A percentile compares a stretch with the other conserved stretches of the same genome.
Conservation (phyloP, 2,113 vertebrate species). For the Penelope pileata region DNA sequence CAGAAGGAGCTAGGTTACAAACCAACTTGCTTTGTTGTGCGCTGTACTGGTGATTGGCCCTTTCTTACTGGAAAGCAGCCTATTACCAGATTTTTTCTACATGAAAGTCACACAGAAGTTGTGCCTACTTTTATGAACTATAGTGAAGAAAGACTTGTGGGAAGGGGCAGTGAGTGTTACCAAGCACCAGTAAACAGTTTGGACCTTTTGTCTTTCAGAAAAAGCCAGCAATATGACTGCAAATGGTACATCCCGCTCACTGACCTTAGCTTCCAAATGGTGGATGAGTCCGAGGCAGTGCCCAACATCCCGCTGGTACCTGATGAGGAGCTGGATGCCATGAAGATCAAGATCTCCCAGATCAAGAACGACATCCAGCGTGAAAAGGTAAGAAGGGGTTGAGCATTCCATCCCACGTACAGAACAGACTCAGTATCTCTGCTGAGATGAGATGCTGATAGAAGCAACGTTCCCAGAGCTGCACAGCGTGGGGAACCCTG, state of each 20-base stretch:
- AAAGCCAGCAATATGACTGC: constrained; percentile 94
- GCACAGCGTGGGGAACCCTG: not conserved
- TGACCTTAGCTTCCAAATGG: constrained; percentile 91
- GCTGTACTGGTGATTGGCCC: not conserved
- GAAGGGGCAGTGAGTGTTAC: not conserved
- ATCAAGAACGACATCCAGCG: constrained; percentile 94
- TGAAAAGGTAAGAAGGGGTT: constrained; percentile 83
- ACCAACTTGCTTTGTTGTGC: not conserved
- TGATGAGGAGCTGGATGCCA: constrained; percentile 92
- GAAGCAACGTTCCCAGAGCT: not conserved
- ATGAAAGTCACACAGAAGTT: not conserved
- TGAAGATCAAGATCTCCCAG: constrained; percentile 96
- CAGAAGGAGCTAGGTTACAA: not conserved
- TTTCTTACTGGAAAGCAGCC: not conserved
- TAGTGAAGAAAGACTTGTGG: not conserved
- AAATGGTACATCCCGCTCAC: constrained; percentile 95
- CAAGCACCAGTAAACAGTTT: not conserved
- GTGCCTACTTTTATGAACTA: not conserved
- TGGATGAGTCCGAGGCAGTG: constrained; percentile 88
- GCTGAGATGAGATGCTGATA: not conserved
- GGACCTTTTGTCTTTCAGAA: constrained; percentile 73
- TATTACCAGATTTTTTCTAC: not conserved
- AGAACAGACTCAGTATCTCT: not conserved
- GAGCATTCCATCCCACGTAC: not conserved
- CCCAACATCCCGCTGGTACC: constrained; percentile 87